Conservation (phyloP, 1,140 invertebrate species). For the Apis mellifera region Amel_HAv3.1 CM009933.2:2831001-2831500, state of each 20-base stretch:
- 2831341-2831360: neutral
- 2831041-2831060: no score
- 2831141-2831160: neutral
- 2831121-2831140: no score
- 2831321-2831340: neutral
- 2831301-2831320: neutral
- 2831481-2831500: neutral
- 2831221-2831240: neutral
- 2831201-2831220: no score
- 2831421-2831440: constrained; percentile 3
- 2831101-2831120: no score
- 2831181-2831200: neutral
- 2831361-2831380: constrained; percentile 20
- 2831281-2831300: neutral
- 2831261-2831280: neutral
- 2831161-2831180: no score
- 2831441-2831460: constrained; percentile 57
- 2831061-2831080: no score
- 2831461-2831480: constrained; percentile 27
- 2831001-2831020: no score
- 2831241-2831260: neutral
- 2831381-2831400: neutral
- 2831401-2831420: constrained; percentile 44
- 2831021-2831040: no score
- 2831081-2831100: no score